Evolutionary conservation across 2,113 vertebrate species (phyloP).

Genomic region (Malurus alboscapulatus): DNA sequence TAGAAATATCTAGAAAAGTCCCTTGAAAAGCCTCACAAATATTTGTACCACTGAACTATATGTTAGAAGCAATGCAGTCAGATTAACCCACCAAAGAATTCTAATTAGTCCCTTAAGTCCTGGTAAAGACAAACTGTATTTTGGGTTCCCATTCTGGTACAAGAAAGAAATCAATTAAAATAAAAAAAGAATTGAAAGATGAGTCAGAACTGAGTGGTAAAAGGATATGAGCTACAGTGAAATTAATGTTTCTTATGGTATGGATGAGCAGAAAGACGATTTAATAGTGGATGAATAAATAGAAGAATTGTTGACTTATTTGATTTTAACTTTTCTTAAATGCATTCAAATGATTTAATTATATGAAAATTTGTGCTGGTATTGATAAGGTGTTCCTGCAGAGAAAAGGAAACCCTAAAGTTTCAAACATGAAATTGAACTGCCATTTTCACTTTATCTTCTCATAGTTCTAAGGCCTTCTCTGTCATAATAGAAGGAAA

Average conservation of each 20-base stretch:
- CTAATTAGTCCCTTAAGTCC: neutral
- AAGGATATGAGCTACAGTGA: accelerated
- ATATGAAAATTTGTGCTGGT: neutral
- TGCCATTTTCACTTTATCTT: neutral
- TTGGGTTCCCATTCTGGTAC: neutral
- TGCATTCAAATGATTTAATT: neutral
- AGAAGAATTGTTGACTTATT: neutral
- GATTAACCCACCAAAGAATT: neutral
- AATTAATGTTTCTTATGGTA: neutral
- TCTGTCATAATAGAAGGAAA: neutral
- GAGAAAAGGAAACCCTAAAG: neutral
- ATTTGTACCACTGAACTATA: neutral
- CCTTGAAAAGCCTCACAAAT: neutral
- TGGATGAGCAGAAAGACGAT: neutral
- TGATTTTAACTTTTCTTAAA: neutral
- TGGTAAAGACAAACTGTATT: neutral
- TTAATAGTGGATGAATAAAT: neutral
- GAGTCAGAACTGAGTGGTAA: accelerated
- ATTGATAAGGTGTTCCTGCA: neutral
- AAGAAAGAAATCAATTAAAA: neutral
- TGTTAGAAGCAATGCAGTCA: neutral
- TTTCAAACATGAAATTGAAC: neutral
- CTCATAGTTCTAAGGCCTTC: neutral
- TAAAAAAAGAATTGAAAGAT: neutral
- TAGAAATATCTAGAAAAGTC: neutral